These are phyloP conservation scores for Silurus asotus DNA, from an alignment of 2,113 vertebrate genomes.

Conservation along the genomic window DNA sequence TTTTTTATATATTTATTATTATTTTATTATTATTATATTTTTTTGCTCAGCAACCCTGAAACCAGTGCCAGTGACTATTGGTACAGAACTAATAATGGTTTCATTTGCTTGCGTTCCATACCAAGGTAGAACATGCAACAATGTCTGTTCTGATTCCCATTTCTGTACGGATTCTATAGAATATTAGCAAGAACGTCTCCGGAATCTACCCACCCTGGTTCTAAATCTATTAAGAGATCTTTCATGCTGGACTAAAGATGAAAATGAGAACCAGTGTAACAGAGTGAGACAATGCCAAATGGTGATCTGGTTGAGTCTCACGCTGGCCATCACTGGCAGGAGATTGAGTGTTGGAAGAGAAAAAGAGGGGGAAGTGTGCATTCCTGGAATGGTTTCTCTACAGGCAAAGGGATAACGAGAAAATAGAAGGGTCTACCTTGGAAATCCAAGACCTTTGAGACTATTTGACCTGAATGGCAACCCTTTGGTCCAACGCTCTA, in stretches of 20 bases:
- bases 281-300: constrained; percentile 35
- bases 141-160: not conserved
- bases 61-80: not conserved
- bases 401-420: constrained; percentile 8
- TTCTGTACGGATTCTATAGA: not conserved
- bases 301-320: constrained; percentile 57
- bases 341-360: constrained; percentile 44
- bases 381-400: constrained; percentile 57
- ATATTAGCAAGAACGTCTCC: not conserved
- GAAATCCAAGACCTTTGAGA: constrained; percentile 25
- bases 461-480: not conserved
- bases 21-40: too few relatives aligned
- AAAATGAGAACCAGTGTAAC: not conserved
- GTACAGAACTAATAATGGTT: not conserved
- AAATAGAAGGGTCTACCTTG: constrained; percentile 27
- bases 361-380: constrained; percentile 47
- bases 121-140: not conserved
- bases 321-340: constrained; percentile 45
- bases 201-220: not conserved
- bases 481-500: not conserved
- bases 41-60: not conserved
- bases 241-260: not conserved
- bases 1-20: too few relatives aligned
- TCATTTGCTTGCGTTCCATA: not conserved
- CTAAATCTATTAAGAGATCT: not conserved